These are phyloP conservation scores for Alcedo atthis DNA, from an alignment of 2,797 vertebrate genomes.

Conservation along the genomic window DNA sequence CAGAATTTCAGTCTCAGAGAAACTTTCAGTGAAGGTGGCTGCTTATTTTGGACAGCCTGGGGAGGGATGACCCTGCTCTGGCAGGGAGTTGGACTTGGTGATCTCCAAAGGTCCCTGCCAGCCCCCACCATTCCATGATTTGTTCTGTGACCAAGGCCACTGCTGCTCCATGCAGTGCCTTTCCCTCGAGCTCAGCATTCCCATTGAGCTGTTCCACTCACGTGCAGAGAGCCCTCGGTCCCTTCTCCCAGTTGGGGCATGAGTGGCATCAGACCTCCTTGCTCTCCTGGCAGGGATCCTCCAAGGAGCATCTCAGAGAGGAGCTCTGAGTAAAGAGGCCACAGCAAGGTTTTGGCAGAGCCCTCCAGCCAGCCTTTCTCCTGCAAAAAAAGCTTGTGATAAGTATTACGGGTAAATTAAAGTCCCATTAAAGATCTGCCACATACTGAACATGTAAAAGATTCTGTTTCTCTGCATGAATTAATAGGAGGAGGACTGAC, in stretches of 20 bases:
- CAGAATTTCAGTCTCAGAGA: background rate
- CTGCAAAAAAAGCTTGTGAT: background rate
- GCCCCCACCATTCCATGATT: too few relatives aligned
- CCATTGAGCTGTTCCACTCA: rapidly evolving
- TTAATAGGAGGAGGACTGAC: background rate
- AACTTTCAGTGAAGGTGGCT: background rate
- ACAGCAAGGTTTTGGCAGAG: background rate
- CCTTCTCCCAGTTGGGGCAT: background rate
- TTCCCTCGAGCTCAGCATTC: background rate
- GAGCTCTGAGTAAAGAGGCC: background rate
- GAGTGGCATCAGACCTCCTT: background rate
- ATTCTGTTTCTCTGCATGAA: background rate
- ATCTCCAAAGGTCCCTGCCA: too few relatives aligned
- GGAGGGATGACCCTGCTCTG: background rate
- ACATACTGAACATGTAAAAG: background rate
- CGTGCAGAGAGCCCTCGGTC: background rate
- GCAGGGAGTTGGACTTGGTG: too few relatives aligned
- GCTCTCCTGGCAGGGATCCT: background rate
- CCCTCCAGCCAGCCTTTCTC: background rate
- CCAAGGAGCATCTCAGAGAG: background rate
- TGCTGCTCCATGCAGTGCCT: too few relatives aligned
- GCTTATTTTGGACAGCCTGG: background rate
- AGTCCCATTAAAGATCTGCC: background rate
- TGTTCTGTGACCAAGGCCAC: background rate
- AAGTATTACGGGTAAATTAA: background rate